Conservation (phyloP, 2,113 vertebrate species). For the Loxodonta africana region DNA sequence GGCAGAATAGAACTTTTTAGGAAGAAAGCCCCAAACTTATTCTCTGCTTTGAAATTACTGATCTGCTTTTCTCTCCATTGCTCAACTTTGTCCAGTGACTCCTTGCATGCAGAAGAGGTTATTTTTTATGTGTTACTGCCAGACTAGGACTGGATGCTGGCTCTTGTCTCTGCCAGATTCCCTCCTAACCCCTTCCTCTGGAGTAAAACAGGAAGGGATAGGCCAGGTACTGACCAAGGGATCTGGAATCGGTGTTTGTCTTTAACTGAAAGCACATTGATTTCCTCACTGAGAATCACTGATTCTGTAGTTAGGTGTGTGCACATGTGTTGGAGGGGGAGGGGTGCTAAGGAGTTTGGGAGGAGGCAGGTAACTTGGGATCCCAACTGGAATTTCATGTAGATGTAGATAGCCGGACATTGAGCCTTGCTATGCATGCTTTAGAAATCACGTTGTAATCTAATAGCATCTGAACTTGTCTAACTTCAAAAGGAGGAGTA, state of each 20-base stretch:
- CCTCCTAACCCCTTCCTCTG: neutral
- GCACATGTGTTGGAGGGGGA: neutral
- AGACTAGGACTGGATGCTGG: neutral
- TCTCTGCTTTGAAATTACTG: neutral
- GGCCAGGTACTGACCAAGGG: neutral
- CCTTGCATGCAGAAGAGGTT: neutral
- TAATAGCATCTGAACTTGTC: neutral
- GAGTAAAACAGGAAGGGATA: neutral
- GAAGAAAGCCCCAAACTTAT: neutral
- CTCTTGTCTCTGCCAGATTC: neutral
- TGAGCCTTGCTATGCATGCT: neutral
- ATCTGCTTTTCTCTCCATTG: neutral
- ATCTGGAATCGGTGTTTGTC: neutral
- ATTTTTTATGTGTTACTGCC: neutral
- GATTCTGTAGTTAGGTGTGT: neutral
- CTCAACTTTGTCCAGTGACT: neutral
- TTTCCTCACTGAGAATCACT: neutral
- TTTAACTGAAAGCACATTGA: neutral
- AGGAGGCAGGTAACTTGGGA: neutral
- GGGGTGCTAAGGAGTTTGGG: neutral
- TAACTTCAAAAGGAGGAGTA: neutral
- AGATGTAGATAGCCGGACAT: neutral
- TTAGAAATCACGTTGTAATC: slow-evolving; percentile 9
- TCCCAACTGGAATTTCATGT: slow-evolving; percentile 12
- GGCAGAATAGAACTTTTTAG: slow-evolving; percentile 24